These are phyloP conservation scores for Phortica magna DNA, from an alignment of 2,888 invertebrate genomes.

Conservation along the genomic window DNA sequence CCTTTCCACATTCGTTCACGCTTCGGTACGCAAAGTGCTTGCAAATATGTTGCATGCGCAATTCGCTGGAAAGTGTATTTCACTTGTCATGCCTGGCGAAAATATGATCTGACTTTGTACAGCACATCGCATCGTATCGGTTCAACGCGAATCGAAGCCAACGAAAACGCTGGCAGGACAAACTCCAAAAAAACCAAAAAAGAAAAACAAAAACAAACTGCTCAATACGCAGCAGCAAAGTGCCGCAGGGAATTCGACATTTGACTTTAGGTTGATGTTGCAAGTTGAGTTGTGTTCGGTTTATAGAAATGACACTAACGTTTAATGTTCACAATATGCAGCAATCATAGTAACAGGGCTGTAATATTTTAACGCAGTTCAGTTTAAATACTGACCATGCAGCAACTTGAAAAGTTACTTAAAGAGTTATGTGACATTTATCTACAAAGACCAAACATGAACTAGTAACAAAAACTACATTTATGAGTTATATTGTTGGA, in stretches of 20 bases:
- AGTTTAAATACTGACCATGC: too few relatives aligned
- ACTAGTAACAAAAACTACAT: too few relatives aligned
- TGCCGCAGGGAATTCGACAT: slow-evolving; percentile 14
- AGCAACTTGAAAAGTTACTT: too few relatives aligned
- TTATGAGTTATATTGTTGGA: too few relatives aligned
- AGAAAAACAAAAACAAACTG: slow-evolving; percentile 9
- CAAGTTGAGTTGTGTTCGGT: background rate
- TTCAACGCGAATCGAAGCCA: background rate
- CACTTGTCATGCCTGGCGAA: slow-evolving; percentile 27
- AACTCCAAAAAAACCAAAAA: slow-evolving; percentile 16
- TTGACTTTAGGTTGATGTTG: slow-evolving; percentile 16
- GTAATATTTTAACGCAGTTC: too few relatives aligned
- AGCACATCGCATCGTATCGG: background rate
- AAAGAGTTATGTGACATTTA: too few relatives aligned
- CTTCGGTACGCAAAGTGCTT: slow-evolving; percentile 31
- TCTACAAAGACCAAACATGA: too few relatives aligned
- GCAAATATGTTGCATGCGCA: slow-evolving; percentile 33
- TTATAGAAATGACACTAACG: background rate
- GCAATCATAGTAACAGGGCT: too few relatives aligned
- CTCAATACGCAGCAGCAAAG: background rate
- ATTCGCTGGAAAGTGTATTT: slow-evolving; percentile 32
- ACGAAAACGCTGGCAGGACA: background rate
- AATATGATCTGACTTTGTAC: slow-evolving; percentile 10
- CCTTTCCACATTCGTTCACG: slow-evolving; percentile 12
- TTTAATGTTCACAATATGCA: slow-evolving; percentile 9